phyloP scores from a whole-genome alignment of 2,113 vertebrate genomes.

The Ceratotherium simum region DNA sequence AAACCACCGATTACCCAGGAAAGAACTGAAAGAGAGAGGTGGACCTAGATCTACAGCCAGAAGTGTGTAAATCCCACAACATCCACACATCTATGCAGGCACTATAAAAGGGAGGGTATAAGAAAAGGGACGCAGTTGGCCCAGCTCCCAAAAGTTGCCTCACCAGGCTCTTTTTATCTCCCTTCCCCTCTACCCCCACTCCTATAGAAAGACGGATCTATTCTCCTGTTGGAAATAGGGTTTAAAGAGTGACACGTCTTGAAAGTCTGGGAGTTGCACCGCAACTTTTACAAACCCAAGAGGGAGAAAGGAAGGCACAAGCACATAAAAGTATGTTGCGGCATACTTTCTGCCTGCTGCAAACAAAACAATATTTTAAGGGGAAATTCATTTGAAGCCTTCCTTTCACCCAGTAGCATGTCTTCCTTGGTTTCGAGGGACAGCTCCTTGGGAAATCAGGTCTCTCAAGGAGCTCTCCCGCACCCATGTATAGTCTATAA shows the following conservation, averaged over 20 bases:
- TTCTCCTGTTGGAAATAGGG: slow-evolving; percentile 56
- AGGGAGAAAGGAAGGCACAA: not conserved
- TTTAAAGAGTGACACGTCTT: slow-evolving; percentile 52
- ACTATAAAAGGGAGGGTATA: not conserved
- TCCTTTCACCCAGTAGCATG: slow-evolving; percentile 24
- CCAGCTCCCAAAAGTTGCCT: slow-evolving; percentile 51
- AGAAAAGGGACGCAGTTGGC: not conserved
- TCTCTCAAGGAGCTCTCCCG: not conserved
- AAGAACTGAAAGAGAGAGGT: slow-evolving; percentile 41
- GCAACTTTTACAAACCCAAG: slow-evolving; percentile 48
- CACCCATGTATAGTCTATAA: slow-evolving; percentile 70
- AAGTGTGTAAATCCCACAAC: not conserved
- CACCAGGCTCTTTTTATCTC: not conserved
- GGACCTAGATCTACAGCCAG: not conserved
- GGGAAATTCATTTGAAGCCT: slow-evolving; percentile 74
- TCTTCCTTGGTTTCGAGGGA: slow-evolving; percentile 63
- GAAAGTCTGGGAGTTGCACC: slow-evolving; percentile 53
- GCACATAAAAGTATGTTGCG: slow-evolving; percentile 36
- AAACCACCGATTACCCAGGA: slow-evolving; percentile 71
- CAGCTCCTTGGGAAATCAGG: slow-evolving; percentile 35
- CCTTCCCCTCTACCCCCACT: not conserved
- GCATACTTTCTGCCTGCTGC: slow-evolving; percentile 32
- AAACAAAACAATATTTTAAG: slow-evolving; percentile 70
- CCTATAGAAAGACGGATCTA: slow-evolving; percentile 10
- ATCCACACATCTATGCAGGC: not conserved